Conservation (phyloP, 2,113 vertebrate species). For the Echinops telfairi region DNA sequence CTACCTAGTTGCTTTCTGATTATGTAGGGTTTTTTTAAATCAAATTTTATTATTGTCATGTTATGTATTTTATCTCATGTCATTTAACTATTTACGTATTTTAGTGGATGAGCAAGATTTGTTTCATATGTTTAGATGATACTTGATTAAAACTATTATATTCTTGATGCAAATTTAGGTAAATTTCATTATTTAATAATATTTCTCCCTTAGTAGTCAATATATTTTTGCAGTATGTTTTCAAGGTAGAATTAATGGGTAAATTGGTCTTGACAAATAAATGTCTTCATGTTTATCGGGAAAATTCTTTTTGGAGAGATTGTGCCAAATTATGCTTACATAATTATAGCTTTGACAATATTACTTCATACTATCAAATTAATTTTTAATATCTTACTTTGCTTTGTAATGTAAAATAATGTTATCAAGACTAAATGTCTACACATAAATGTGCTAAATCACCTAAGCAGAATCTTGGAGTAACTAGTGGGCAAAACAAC, state of each 20-base stretch:
- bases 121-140: neutral
- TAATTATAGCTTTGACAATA: neutral
- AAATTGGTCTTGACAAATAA: neutral
- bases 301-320: neutral
- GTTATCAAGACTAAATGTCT: neutral
- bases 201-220: slow-evolving; percentile 9
- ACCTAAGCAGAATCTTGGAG: neutral
- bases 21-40: neutral
- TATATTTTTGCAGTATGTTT: neutral
- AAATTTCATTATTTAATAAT: neutral
- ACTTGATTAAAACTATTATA: neutral
- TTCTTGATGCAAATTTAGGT: neutral
- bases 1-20: neutral
- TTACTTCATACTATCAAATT: neutral
- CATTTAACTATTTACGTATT: neutral
- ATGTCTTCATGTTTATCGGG: neutral
- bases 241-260: neutral
- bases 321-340: neutral
- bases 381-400: neutral
- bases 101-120: slow-evolving; percentile 1
- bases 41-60: neutral
- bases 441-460: slow-evolving; percentile 16
- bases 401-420: neutral
- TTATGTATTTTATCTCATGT: slow-evolving; percentile 12
- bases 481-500: neutral